A percentile compares a stretch with the other conserved stretches of the same genome.
Evolutionary conservation across 2,113 vertebrate genomes (phyloP).

Genomic region (Dendropsophus ebraccatus): DNA sequence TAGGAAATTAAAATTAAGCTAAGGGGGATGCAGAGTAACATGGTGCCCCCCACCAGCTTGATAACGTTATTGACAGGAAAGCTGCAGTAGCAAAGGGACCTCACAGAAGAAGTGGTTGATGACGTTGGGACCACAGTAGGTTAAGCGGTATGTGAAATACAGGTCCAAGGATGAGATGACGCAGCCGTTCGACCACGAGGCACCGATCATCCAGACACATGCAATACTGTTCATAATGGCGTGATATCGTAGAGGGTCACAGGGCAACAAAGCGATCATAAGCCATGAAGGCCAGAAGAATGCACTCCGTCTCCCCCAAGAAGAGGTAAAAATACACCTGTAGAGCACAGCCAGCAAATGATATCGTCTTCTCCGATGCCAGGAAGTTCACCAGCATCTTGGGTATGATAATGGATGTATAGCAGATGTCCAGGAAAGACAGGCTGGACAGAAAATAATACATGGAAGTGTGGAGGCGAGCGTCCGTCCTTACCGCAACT

Average conservation of each 20-base stretch:
- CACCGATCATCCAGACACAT: slow-evolving; percentile 9
- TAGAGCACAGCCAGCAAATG: neutral
- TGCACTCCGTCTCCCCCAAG: neutral
- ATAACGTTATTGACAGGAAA: neutral
- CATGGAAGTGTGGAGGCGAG: slow-evolving; percentile 9
- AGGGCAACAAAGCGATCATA: slow-evolving; percentile 35
- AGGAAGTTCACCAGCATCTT: neutral
- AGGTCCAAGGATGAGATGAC: neutral
- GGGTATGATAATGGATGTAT: neutral
- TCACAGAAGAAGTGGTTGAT: slow-evolving; percentile 37
- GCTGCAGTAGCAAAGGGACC: neutral
- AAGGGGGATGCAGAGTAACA: slow-evolving; percentile 39
- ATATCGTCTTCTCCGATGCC: neutral
- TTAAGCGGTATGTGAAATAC: neutral
- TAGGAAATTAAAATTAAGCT: slow-evolving; percentile 62
- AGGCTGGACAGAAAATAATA: slow-evolving; percentile 18
- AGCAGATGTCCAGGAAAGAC: neutral
- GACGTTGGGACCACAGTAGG: neutral
- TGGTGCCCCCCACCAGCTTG: neutral
- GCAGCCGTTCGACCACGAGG: neutral
- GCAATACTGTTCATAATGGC: neutral
- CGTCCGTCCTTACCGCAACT: neutral
- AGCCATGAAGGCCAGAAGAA: slow-evolving; percentile 38
- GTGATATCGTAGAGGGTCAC: neutral
- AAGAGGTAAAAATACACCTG: slow-evolving; percentile 30